These are phyloP conservation scores for Seladonia tumulorum DNA, from an alignment of 2,888 invertebrate species.

Conservation along the genomic window DNA sequence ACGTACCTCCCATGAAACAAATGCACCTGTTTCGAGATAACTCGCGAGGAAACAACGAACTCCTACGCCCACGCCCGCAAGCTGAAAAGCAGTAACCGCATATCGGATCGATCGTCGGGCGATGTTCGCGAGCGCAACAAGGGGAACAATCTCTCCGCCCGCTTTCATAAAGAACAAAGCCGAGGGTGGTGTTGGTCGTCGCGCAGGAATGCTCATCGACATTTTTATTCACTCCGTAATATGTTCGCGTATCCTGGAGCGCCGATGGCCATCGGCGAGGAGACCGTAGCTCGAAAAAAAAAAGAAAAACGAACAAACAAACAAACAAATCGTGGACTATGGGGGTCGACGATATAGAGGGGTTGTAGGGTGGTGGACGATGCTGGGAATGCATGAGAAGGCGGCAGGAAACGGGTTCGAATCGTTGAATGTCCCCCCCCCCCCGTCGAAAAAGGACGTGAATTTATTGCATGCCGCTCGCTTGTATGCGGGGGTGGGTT, in stretches of 20 bases:
- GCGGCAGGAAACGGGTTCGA: constrained; percentile 33
- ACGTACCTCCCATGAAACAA: neutral
- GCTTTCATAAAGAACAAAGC: constrained; percentile 11
- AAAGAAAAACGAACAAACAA: no score
- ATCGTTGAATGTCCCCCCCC: constrained; percentile 46
- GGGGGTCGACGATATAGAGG: neutral
- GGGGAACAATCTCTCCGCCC: constrained; percentile 3
- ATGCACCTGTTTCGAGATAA: neutral
- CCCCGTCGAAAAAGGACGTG: constrained; percentile 46
- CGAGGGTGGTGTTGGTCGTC: neutral
- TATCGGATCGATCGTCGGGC: constrained; percentile 2
- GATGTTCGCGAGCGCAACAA: neutral
- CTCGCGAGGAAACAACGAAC: neutral
- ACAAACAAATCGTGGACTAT: neutral
- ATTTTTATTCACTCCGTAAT: constrained; percentile 48
- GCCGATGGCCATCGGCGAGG: constrained; percentile 9
- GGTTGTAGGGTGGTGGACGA: neutral
- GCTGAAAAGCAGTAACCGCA: neutral
- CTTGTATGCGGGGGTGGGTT: neutral
- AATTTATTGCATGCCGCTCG: constrained; percentile 61
- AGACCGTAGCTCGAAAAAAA: constrained; percentile 12
- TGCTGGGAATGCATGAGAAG: constrained; percentile 14
- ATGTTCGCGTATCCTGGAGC: constrained; percentile 10
- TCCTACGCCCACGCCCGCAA: no score
- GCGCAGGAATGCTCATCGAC: constrained; percentile 28